Conservation (phyloP, 2,888 invertebrate genomes). For the Eupithecia abbreviata region DNA sequence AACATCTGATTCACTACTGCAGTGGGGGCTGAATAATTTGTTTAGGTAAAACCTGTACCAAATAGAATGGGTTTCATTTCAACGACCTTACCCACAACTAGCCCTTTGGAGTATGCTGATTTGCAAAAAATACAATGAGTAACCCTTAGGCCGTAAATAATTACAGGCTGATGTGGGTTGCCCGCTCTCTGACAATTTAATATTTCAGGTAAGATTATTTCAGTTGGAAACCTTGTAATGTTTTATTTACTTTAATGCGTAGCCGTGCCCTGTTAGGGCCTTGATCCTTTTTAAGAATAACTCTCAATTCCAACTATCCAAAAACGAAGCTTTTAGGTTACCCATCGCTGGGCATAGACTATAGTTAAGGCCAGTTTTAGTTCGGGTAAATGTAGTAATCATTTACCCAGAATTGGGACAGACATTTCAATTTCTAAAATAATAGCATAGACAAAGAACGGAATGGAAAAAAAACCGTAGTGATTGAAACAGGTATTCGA, state of each 20-base stretch:
- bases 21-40: not conserved
- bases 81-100: not conserved
- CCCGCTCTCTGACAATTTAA: constrained; percentile 32
- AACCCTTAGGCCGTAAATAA: constrained; percentile 31
- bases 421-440: too few relatives aligned
- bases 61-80: constrained; percentile 21
- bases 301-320: too few relatives aligned
- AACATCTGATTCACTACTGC: not conserved
- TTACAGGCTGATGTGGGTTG: constrained; percentile 34
- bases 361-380: not conserved
- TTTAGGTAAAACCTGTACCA: not conserved
- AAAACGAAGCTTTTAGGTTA: not conserved
- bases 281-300: not conserved
- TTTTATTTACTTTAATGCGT: not conserved
- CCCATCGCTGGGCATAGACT: not conserved
- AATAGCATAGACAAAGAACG: too few relatives aligned
- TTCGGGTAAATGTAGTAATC: not conserved
- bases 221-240: constrained; percentile 3
- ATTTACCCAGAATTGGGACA: too few relatives aligned
- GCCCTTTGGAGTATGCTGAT: constrained; percentile 7
- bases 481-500: too few relatives aligned
- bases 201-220: constrained; percentile 35
- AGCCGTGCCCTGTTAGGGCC: not conserved
- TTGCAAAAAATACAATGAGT: constrained; percentile 16
- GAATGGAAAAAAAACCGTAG: too few relatives aligned